Base-by-base conservation (phyloP, 2,797 vertebrate species). In the Synanceia verrucosa region DNA sequence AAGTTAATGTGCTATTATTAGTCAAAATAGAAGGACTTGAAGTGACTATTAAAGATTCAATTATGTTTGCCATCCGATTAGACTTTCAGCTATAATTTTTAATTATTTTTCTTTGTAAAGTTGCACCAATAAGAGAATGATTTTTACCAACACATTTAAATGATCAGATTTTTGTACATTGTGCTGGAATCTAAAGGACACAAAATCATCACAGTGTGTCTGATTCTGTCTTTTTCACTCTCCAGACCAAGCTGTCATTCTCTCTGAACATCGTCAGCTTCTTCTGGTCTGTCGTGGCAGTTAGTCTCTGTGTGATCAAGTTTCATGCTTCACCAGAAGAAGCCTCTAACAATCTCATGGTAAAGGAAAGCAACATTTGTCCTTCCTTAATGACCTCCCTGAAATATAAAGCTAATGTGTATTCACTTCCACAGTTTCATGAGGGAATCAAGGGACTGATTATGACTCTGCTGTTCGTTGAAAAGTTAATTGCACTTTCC, bases 231-330 rank as follows among this genome's bases (percentile, higher is more conserved):
- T 44, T 48, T n/a, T 18, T 66, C 9, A 51, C 14, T 29, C 62
- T 73, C 19, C 79, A 95, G 94, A 52, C 86, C 14, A 95, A 94
- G 66, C 60, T 91, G 46, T 93, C 93, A 0, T 93, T 95, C 60
- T 74, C 84, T 3, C 48, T 94, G 65, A 94, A 95, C 88, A 92
- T 94, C 29, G 16, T 93, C 18, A 72, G 91, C 62, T 79, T 94
- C 60, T 86, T 92, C 73, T 90, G 91, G 88, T 88, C 93, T 1
- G 0, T 85, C 7, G 34, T 0, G 0, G 76, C 67, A 5, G 1
- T 91, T 39, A 1, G 1, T 44, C 0, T 90, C 0, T 69, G 26
- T 0, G 0, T 44, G 1, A 0, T 16, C 1, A 0, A 0, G 0
- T 14, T 68, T n/a, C 1, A 2, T 14, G 0, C 0, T 1, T 0